These are phyloP conservation scores for Antennarius maculatus DNA, from an alignment of 2,797 vertebrate species.

Conservation along the genomic window DNA sequence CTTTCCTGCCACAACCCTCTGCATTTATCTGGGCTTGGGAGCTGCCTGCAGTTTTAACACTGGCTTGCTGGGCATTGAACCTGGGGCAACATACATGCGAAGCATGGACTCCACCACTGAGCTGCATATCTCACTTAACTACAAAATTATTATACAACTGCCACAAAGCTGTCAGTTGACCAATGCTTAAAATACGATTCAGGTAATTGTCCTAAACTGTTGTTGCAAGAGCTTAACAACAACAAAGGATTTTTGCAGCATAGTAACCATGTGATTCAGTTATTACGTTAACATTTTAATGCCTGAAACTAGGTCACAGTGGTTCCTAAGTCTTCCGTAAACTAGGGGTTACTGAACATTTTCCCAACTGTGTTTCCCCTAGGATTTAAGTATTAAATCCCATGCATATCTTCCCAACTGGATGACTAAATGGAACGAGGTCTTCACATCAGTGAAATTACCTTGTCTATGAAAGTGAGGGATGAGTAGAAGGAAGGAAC, in stretches of 20 bases:
- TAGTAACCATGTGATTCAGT: conserved; percentile 42
- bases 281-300: conserved; percentile 51
- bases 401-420: conserved; percentile 35
- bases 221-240: conserved; percentile 54
- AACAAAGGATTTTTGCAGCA: conserved; percentile 55
- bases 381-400: conserved; percentile 47
- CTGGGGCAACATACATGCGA: too few species aligned
- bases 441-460: conserved; percentile 78
- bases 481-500: conserved; percentile 47
- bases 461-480: conserved; percentile 64
- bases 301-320: conserved; percentile 64
- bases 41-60: too few species aligned
- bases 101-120: too few species aligned
- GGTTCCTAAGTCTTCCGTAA: conserved; percentile 42
- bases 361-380: conserved; percentile 47
- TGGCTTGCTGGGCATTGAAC: too few species aligned
- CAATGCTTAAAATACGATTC: conserved; percentile 52
- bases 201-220: conserved; percentile 56
- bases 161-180: conserved; percentile 53
- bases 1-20: too few species aligned
- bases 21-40: too few species aligned
- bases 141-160: conserved; percentile 52
- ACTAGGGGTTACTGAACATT: conserved; percentile 31
- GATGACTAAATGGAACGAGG: conserved; percentile 73
- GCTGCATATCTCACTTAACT: conserved; percentile 28